Evolutionary conservation across 2,888 invertebrate species (phyloP), one percentile per base, ranked within the genome.

Genomic region (Latrodectus elegans): DNA sequence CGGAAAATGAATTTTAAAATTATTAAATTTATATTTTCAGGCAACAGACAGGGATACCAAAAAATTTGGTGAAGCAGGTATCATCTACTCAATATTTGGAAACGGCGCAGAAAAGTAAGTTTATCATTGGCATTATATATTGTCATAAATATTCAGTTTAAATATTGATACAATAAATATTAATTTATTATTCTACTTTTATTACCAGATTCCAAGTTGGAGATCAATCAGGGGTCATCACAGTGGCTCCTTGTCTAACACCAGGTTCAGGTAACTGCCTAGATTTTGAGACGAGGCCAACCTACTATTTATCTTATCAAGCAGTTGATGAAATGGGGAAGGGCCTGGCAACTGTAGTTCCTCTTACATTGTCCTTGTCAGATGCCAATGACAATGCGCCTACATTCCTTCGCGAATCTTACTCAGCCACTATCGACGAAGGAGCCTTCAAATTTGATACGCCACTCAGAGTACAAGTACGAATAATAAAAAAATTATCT

Each of bases 21-120:
- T 67, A 15, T 15, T 68, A 26, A 11, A 17, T 17, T 22, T 68
- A 38, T 79, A 49, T 49, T 38, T 90, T 15, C 83, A 92, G 72
- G 98, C 97, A 1, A 95, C 94, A 82, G 98, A 98, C 92, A 93
- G 95, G 73, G 98, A 98, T 92, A 95, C 96, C 89, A 96, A 96
- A 88, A 93, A 94, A 89, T 97, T 95, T 91, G 97, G 97, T 0
- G 95, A 95, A 73, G 95, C 95, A 80, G 97, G 97, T 12, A 95
- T 98, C 90, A 93, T 96, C 38, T 98, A 97, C 92, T 94, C 95
- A 90, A 92, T 98, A 3, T 95, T 95, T 1, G 97, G 97, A 1
- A 95, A 95, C 90, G 97, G 96, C 0, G 95, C 96, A 0, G 96
- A 97, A 90, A 94, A 95, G 93, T 93, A 90, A 86, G 80, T 70